Base-by-base conservation (phyloP, 2,113 vertebrate genomes). In the Macrotis lagotis region DNA sequence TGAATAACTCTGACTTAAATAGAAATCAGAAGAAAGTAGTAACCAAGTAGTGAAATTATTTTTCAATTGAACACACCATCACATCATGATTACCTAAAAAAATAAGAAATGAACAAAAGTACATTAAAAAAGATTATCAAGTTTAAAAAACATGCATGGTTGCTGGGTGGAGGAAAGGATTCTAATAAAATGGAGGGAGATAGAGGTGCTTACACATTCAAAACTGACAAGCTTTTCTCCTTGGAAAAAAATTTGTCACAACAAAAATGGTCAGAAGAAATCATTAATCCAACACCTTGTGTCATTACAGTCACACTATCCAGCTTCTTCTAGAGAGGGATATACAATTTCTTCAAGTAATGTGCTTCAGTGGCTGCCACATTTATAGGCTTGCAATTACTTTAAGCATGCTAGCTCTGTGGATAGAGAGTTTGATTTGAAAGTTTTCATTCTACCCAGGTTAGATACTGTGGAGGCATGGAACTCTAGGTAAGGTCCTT, bases 121-220 rank as follows among this genome's bases (percentile, higher is more conserved):
- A 88, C 83, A 88, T 88, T 66, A 96, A 5, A 91, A 92, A 95
- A 51, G 25, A 22, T 91, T 55, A 90, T 94, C 55, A 91, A 88
- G 90, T 91, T 52, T 91, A 89, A 91, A 50, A 2, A n/a, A n/a
- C n/a, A 0, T 83, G 1, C n/a, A 83, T 44, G n/a, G n/a, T 44
- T 1, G 55, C 10, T 66, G 3, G 8, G 1, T n/a, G n/a, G 11
- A 90, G 5, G n/a, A 92, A 74, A 51, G 37, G 8, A 51, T 74
- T 92, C 28, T 91, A 31, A 90, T 53, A 6, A 89, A 89, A 48
- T 88, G 53, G 9, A 51, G 2, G 51, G 55, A 91, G 19, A 12
- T 1, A 93, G 24, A 3, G 10, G 1, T 59, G 92, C 91, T 53
- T 8, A 51, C 28, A 90, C 55, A 90, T 44, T 91, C 24, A 88